These are phyloP conservation scores for Podargus strigoides DNA, from an alignment of 2,797 vertebrate genomes.

Conservation along the genomic window DNA sequence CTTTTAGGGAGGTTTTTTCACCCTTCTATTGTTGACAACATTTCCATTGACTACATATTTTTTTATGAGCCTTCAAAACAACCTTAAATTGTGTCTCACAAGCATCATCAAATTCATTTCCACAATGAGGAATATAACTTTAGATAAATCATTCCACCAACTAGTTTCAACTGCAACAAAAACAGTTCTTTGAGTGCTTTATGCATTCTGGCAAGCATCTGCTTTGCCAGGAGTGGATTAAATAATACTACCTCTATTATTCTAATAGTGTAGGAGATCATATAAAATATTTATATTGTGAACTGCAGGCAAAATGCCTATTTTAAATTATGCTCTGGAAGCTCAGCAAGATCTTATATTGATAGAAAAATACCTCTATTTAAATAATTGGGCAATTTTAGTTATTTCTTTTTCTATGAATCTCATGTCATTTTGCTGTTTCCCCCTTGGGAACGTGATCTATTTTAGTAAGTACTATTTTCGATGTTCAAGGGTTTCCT, in stretches of 20 bases:
- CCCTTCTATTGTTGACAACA: not conserved
- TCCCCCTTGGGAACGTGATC: not conserved
- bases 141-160: not conserved
- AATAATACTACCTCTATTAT: constrained; percentile 52
- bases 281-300: constrained; percentile 59
- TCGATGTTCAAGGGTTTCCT: not conserved
- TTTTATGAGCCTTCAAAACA: not conserved
- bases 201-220: constrained; percentile 35
- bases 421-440: constrained; percentile 14
- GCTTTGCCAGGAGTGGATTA: constrained; percentile 45
- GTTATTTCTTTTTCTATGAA: constrained; percentile 10
- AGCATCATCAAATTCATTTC: not conserved
- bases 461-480: constrained; percentile 3
- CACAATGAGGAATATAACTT: not conserved
- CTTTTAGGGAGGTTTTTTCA: not conserved
- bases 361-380: constrained; percentile 47
- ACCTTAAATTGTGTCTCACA: not conserved
- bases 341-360: constrained; percentile 34
- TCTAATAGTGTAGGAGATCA: constrained; percentile 8
- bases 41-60: not conserved
- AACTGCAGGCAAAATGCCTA: constrained; percentile 48
- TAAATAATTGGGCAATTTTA: constrained; percentile 57
- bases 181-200: not conserved
- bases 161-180: not conserved
- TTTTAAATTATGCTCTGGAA: constrained; percentile 19